Base-by-base conservation (phyloP, 1,140 invertebrate genomes). In the Drosophila bifasciata region DNA sequence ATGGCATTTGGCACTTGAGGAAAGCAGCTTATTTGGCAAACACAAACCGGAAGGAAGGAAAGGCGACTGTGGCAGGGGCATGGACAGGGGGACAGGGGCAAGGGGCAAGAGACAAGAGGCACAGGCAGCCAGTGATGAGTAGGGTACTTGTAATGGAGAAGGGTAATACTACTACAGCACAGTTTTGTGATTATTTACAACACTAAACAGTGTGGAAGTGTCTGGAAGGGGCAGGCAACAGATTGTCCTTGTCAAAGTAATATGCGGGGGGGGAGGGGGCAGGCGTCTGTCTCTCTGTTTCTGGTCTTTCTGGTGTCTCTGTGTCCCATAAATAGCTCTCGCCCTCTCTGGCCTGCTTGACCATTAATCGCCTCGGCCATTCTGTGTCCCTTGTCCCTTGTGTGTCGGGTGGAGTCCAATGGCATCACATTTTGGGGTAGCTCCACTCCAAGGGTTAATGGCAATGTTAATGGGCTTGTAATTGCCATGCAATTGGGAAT, bases 391-490 rank as follows among this genome's bases (percentile, higher is more conserved):
- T 11, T 1, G 8, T 7, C 28, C 28, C 21, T 16, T 16, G 5
- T 15, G 3, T n/a, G 17, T 13, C 52, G 25, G n/a, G n/a, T n/a
- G n/a, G 8, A 36, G 56, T 49, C 9, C 32, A 11, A 11, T 36
- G 32, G 11, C 32, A 13, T 13, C 32, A 11, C 32, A 11, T 36
- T 36, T 49, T 9, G 61, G 43, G 50, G 62, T 8, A 23, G 63
- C 16, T 36, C 4, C 77, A 73, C 61, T 86, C 41, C 68, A 64
- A 77, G 80, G 63, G 68, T 86, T 86, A 85, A 86, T 85, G 81
- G 77, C 73, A 77, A 81, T 86, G 83, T 86, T 86, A 86, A 86
- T 86, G 79, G 77, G 64, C 81, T 66, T 88, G 81, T 86, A 88
- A 86, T 86, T 86, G 83, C 70, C 83, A 74, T 74, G 77, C 69